phyloP scores from a whole-genome alignment of 1,140 invertebrate genomes.

The Drosophila gunungcola region DNA sequence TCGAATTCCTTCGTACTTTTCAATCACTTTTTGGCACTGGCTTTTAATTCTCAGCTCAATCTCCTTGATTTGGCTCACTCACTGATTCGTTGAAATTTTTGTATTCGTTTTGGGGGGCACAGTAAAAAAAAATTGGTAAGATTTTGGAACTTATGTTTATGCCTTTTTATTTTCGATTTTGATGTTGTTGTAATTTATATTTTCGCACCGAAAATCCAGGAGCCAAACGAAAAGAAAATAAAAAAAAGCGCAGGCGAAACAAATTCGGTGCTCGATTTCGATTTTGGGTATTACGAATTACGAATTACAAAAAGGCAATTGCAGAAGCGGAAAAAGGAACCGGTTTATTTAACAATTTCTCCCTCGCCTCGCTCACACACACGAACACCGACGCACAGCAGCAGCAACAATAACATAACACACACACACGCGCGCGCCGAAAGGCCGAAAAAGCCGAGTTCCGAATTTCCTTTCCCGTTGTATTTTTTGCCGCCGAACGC shows the following conservation, averaged over 20 bases:
- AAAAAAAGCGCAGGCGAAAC: slow-evolving; percentile 6
- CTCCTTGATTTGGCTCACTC: slow-evolving; percentile 22
- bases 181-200: slow-evolving; percentile 1
- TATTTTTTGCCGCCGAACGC: neutral
- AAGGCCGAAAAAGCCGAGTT: slow-evolving; percentile 12
- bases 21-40: slow-evolving; percentile 35
- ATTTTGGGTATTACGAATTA: slow-evolving; percentile 11
- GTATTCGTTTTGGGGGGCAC: slow-evolving; percentile 31
- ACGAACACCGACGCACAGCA: slow-evolving; percentile 12
- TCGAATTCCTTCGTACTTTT: slow-evolving; percentile 30
- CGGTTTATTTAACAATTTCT: slow-evolving; percentile 49
- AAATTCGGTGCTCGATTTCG: slow-evolving; percentile 2
- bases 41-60: slow-evolving; percentile 40
- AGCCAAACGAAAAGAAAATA: slow-evolving; percentile 9
- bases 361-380: slow-evolving; percentile 22
- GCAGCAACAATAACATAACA: slow-evolving; percentile 12
- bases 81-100: slow-evolving; percentile 25
- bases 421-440: slow-evolving; percentile 17
- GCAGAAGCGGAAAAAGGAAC: slow-evolving; percentile 24
- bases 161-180: neutral
- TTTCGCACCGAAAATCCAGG: slow-evolving; percentile 8
- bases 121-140: slow-evolving; percentile 28
- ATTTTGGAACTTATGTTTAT: slow-evolving; percentile 7
- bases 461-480: slow-evolving; percentile 3
- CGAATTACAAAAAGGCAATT: slow-evolving; percentile 8